phyloP scores from a whole-genome alignment of 2,113 vertebrate species.

The Nyctibius bracteatus region DNA sequence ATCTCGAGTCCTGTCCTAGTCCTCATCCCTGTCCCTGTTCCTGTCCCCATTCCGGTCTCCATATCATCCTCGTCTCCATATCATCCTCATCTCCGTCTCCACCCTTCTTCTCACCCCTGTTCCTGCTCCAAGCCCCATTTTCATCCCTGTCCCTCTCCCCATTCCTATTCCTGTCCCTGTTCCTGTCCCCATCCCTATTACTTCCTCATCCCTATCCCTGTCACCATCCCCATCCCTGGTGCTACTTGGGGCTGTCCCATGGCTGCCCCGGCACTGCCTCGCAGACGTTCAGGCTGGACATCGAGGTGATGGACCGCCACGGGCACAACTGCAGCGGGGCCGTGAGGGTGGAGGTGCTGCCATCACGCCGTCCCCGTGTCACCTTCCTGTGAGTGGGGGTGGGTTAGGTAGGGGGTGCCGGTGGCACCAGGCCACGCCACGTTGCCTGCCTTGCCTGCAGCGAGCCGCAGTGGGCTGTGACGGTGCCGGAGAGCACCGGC shows the following conservation, averaged over 20 bases:
- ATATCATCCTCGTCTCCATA: not conserved
- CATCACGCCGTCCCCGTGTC: not conserved
- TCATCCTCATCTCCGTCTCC: not conserved
- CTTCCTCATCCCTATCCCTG: not conserved
- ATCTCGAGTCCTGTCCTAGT: not conserved
- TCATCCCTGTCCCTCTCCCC: not conserved
- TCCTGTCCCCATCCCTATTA: not conserved
- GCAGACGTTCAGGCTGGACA: slow-evolving; percentile 63
- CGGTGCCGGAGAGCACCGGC: not conserved
- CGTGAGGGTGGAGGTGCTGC: slow-evolving; percentile 68
- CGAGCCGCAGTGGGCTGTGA: not conserved
- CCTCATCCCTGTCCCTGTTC: not conserved
- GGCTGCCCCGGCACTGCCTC: not conserved
- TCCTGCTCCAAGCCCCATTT: no score
- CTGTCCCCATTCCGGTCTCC: not conserved
- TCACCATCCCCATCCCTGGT: not conserved
- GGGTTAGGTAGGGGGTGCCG: fast-evolving
- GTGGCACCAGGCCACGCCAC: not conserved
- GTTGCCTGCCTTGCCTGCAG: not conserved
- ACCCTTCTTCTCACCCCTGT: not conserved
- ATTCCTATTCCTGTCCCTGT: not conserved
- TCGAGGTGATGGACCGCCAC: slow-evolving; percentile 29
- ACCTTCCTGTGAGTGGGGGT: slow-evolving; percentile 67
- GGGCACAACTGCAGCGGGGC: slow-evolving; percentile 55
- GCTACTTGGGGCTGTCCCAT: not conserved